Evolutionary conservation across 1,140 invertebrate species (phyloP).

Genomic region (Caenorhabditis brenneri): DNA sequence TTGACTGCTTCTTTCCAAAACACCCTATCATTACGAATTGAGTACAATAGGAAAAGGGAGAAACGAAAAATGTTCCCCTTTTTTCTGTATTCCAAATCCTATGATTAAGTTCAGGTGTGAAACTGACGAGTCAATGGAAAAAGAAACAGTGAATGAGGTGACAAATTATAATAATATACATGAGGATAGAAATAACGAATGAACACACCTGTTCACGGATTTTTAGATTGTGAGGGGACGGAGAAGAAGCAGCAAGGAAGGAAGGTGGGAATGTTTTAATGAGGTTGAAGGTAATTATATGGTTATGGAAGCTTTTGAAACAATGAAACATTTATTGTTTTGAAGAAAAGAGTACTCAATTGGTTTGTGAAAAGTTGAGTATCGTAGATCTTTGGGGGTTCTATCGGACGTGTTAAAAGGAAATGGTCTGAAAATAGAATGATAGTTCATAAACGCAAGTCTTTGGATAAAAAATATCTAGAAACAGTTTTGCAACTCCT

Average conservation of each 20-base stretch:
- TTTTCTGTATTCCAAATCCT: background rate
- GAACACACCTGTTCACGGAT: constrained; percentile 6
- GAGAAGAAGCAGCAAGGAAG: background rate
- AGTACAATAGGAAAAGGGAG: background rate
- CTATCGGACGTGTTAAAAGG: too few species aligned
- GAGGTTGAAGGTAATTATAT: constrained; percentile 27
- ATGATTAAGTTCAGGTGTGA: constrained; percentile 42
- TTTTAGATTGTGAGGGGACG: background rate
- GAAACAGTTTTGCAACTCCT: too few species aligned
- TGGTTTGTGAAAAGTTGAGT: background rate
- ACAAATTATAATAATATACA: constrained; percentile 24
- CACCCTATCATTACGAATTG: constrained; percentile 7
- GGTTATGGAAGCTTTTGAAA: constrained; percentile 35
- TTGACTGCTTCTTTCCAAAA: constrained; percentile 22
- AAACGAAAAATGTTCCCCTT: background rate
- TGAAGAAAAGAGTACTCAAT: background rate
- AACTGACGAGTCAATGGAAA: background rate
- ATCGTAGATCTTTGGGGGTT: too few species aligned
- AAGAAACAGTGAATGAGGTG: constrained; percentile 41
- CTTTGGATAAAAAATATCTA: too few species aligned
- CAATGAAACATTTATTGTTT: constrained; percentile 39
- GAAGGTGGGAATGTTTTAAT: constrained; percentile 13
- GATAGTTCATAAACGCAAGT: too few species aligned
- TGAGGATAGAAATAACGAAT: background rate
- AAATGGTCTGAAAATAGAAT: too few species aligned